Base-by-base conservation (phyloP, 2,888 invertebrate species). In the Sepioteuthis lessoniana region DNA sequence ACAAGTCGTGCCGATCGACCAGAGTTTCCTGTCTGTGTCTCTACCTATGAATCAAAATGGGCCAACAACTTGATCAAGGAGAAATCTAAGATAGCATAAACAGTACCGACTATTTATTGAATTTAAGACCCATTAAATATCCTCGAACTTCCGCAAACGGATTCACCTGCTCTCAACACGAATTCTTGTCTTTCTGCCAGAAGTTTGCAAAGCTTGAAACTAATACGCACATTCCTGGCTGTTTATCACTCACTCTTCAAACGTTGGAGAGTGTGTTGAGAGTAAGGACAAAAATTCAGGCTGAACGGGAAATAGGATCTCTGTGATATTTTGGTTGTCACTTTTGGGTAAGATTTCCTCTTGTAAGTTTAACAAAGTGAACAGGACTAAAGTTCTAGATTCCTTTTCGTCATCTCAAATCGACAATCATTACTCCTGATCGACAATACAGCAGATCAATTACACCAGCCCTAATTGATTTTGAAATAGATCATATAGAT, bases 401-500 rank as follows among this genome's bases (percentile, higher is more conserved):
- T 4, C n/a, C 13, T n/a, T 76, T n/a, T n/a, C n/a, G n/a, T 76
- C 76, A 76, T 76, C 76, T 2, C n/a, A n/a, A 76, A 76, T 76
- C 76, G 76, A 76, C n/a, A 76, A 76, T 76, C 76, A n/a, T 76
- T 76, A 76, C 76, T 16, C 4, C 16, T 16, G 76, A 76, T 76
- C 76, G n/a, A n/a, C 35, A n/a, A n/a, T 35, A 35, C 76, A 16
- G 76, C 76, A 76, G n/a, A 76, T 76, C 76, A 76, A 76, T 76
- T 76, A 76, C 76, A 76, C 76, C n/a, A 76, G n/a, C n/a, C 76
- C 2, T 76, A 76, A 76, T 76, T 76, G 76, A 76, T 76, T 76
- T n/a, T 76, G 76, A 76, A 35, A 76, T 76, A 76, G n/a, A 76
- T 76, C 76, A 76, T n/a, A 76, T 76, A 35, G 76, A 76, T 76